Conservation (phyloP, 2,113 vertebrate genomes). For the Eurypyga helias region DNA sequence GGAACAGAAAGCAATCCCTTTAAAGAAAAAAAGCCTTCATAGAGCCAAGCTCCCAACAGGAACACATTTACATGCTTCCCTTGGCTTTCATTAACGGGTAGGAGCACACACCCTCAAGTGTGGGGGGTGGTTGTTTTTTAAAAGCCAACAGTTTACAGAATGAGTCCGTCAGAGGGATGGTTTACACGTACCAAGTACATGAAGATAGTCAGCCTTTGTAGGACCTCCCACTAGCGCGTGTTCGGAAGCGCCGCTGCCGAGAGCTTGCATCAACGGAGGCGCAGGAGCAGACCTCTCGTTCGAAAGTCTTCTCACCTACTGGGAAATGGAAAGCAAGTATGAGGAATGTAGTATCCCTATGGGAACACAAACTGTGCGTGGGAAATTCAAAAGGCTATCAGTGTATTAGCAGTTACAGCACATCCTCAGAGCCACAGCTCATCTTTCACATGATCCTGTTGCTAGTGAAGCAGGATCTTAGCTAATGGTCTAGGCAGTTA, state of each 20-base stretch:
- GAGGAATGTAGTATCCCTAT: neutral
- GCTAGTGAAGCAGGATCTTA: neutral
- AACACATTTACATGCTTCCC: neutral
- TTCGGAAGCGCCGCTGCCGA: slow-evolving; percentile 61
- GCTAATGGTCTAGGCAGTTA: neutral
- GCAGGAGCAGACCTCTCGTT: slow-evolving; percentile 71
- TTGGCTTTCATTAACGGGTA: neutral
- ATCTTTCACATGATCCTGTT: neutral
- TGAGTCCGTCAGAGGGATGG: neutral
- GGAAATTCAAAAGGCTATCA: neutral
- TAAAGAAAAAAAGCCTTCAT: neutral
- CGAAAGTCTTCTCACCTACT: slow-evolving; percentile 76
- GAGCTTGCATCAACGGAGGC: slow-evolving; percentile 77
- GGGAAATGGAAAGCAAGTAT: neutral
- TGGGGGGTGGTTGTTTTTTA: neutral
- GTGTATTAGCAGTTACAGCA: neutral
- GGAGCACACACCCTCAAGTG: accelerated
- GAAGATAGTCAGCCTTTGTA: slow-evolving; percentile 71
- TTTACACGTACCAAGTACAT: slow-evolving; percentile 69
- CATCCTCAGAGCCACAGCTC: neutral
- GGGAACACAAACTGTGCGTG: neutral
- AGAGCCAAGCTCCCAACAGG: neutral
- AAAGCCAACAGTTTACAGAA: neutral
- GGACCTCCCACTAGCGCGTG: slow-evolving; percentile 66
- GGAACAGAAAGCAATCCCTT: neutral